phyloP scores from a whole-genome alignment of 2,113 vertebrate species.

The human region DNA sequence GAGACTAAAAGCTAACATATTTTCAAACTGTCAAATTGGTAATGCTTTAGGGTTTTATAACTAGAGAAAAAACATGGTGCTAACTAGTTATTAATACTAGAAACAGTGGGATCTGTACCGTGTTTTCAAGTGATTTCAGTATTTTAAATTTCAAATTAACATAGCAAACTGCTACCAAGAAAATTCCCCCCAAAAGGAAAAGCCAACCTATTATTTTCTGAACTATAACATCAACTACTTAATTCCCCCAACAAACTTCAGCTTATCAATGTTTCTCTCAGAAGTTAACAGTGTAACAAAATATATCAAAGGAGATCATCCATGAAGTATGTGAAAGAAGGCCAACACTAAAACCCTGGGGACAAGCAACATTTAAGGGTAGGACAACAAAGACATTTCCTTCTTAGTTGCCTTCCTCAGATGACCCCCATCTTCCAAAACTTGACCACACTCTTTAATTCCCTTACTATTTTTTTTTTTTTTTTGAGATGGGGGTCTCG shows the following conservation, averaged over 20 bases:
- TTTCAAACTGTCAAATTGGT: constrained; percentile 22
- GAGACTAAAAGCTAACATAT: neutral
- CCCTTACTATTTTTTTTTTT: neutral
- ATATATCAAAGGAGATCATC: neutral
- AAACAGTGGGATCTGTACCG: neutral
- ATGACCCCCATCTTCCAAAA: neutral
- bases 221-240: neutral
- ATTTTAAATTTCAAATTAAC: constrained; percentile 10
- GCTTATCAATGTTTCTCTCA: neutral
- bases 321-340: neutral
- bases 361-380: neutral
- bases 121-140: neutral
- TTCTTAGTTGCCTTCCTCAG: neutral
- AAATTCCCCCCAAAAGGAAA: neutral
- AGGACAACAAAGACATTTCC: neutral
- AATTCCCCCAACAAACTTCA: neutral
- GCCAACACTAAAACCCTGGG: neutral
- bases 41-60: neutral
- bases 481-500: too few species aligned
- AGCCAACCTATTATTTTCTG: neutral
- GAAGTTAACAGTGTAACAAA: neutral
- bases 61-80: neutral
- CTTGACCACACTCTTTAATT: neutral
- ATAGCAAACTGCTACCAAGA: neutral
- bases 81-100: neutral